Conservation (phyloP, 2,888 invertebrate genomes). For the Coenonympha glycerion region DNA sequence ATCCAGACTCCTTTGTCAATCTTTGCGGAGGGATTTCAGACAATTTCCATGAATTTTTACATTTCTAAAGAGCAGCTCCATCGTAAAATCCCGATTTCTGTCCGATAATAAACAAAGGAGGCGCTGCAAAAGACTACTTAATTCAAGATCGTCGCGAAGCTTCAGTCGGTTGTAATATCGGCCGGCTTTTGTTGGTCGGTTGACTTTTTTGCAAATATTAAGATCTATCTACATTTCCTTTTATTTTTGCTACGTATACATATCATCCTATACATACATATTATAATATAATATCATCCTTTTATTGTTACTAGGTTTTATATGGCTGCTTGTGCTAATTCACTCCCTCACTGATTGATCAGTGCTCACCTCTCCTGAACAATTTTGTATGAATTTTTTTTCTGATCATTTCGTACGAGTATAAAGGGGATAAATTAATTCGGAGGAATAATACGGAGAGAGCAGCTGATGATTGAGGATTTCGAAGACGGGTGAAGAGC, state of each 20-base stretch:
- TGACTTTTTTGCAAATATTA: constrained; percentile 6
- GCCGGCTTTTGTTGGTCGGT: constrained; percentile 4
- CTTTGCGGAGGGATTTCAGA: constrained; percentile 5
- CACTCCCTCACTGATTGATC: no score
- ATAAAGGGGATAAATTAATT: no score
- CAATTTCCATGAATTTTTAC: constrained; percentile 7
- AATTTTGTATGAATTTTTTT: no score
- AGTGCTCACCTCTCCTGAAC: no score
- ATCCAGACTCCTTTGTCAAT: constrained; percentile 2
- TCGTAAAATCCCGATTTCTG: constrained; percentile 9
- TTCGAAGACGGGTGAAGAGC: no score
- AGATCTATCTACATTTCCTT: no score
- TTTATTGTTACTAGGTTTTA: no score
- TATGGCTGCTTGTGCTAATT: no score
- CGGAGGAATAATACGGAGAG: no score
- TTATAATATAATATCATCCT: neutral
- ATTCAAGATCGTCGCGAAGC: constrained; percentile 12
- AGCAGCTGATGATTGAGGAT: no score
- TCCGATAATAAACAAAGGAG: constrained; percentile 9
- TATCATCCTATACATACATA: neutral
- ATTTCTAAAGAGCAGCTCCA: constrained; percentile 8
- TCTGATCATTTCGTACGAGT: no score
- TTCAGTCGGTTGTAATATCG: constrained; percentile 9
- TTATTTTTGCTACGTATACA: no score
- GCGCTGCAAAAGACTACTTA: constrained; percentile 9